Evolutionary conservation across 2,888 invertebrate genomes (phyloP).

Genomic region (Phyllotreta striolata): DNA sequence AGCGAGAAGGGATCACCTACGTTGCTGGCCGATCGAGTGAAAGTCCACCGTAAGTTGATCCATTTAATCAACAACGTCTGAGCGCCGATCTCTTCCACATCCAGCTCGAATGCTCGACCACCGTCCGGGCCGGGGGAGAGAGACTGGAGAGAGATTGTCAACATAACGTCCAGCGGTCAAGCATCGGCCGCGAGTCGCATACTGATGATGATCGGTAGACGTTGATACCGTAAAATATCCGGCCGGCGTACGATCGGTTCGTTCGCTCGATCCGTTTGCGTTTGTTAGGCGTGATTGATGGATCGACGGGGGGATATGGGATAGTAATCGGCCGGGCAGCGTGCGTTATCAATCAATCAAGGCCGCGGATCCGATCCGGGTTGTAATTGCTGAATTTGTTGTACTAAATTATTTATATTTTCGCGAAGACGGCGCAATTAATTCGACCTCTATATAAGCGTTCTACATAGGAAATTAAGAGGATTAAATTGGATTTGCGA

Average conservation of each 20-base stretch:
- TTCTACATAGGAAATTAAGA: too few species aligned
- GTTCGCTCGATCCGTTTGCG: slow-evolving; percentile 7
- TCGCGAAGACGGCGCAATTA: too few species aligned
- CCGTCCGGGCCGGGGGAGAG: slow-evolving; percentile 3
- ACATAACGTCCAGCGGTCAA: slow-evolving; percentile 31
- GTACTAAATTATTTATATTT: too few species aligned
- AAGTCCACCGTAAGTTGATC: slow-evolving; percentile 28
- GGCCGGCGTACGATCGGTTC: slow-evolving; percentile 10
- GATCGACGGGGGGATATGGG: neutral
- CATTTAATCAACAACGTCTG: slow-evolving; percentile 22
- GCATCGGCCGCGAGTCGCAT: slow-evolving; percentile 24
- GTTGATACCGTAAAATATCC: slow-evolving; percentile 27
- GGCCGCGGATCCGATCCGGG: too few species aligned
- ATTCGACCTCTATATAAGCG: too few species aligned
- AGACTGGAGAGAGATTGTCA: slow-evolving; percentile 22
- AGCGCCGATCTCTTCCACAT: slow-evolving; percentile 3
- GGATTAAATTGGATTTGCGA: too few species aligned
- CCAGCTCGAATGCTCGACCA: slow-evolving; percentile 5
- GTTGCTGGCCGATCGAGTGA: slow-evolving; percentile 21
- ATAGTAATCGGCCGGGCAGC: too few species aligned
- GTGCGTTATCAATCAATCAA: neutral
- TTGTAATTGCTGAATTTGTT: too few species aligned
- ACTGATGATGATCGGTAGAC: slow-evolving; percentile 29
- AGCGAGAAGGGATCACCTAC: neutral
- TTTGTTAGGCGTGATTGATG: slow-evolving; percentile 7